phyloP scores from a whole-genome alignment of 2,113 vertebrate genomes.

The Nibea albiflora region DNA sequence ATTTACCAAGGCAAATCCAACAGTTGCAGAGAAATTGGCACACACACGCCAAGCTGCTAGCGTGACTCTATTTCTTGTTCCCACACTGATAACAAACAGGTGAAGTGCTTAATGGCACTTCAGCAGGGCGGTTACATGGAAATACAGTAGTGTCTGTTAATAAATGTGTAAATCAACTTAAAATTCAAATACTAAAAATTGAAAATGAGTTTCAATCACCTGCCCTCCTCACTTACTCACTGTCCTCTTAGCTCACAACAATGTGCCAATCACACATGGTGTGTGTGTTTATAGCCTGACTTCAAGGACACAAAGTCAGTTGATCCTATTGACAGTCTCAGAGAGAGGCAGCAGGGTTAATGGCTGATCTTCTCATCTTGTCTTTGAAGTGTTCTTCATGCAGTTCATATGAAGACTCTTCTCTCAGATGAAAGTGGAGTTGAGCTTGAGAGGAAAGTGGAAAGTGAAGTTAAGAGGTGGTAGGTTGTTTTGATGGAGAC shows the following conservation, averaged over 20 bases:
- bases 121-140: neutral
- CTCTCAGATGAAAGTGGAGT: conserved; percentile 60
- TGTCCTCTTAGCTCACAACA: neutral
- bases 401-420: conserved; percentile 39
- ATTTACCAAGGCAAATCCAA: neutral
- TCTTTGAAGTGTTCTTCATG: conserved; percentile 64
- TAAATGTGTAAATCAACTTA: conserved; percentile 7
- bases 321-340: conserved; percentile 45
- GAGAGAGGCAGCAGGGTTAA: conserved; percentile 52
- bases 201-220: conserved; percentile 4
- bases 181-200: conserved; percentile 18
- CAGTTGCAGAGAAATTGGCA: neutral
- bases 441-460: conserved; percentile 53
- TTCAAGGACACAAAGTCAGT: conserved; percentile 52
- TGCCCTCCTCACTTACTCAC: no score
- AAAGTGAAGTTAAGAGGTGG: conserved; percentile 49
- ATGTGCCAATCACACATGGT: neutral
- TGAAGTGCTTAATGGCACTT: neutral
- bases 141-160: neutral
- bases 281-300: conserved; percentile 1
- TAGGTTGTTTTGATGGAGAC: conserved; percentile 56
- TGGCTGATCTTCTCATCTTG: conserved; percentile 57
- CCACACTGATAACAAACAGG: neutral
- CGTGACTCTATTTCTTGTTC: no score
- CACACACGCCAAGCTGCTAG: neutral